Base-by-base conservation (phyloP, 1,140 invertebrate genomes). In the Chymomyza costata region DNA sequence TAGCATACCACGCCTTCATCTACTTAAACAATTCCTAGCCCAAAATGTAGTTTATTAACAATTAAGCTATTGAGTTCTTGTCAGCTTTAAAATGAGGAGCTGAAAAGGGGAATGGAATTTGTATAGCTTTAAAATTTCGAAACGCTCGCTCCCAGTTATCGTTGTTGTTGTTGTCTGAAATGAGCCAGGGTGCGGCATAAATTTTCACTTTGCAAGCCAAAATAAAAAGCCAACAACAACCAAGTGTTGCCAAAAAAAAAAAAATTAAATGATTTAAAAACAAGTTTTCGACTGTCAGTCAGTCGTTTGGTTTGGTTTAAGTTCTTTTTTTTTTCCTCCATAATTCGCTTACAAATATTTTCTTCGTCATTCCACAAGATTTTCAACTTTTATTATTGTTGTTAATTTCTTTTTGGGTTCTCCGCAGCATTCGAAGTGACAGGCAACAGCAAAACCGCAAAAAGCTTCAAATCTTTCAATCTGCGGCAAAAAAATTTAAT, bases 331-430 rank as follows among this genome's bases (percentile, higher is more conserved):
- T n/a, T 10, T 7, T 21, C n/a, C 3, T 40, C 11, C 39, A 7
- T 11, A 19, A 15, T 40, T 21, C 25, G 18, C 21, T 8, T n/a
- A 19, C 38, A 11, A 16, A 44, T 44, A 44, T 44, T 44, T 44
- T 31, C 14, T 16, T 31, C 25, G 15, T 44, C 1, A 31, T 44
- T 19, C 64, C 58, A 62, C 67, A 71, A 66, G 74, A 74, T 74
- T 74, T 74, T 45, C 69, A 74, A 65, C 69, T 65, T 65, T 65
- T 74, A 68, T 74, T 28, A 6, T 28, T 74, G n/a, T n/a, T n/a
- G 69, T 73, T 73, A 73, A 73, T 74, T 73, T 73, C 64, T 73
- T 73, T 54, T 16, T 63, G 53, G 52, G 46, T 8, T 3, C 10
- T 6, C 10, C 10, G 25, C 10, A 6, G 25, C 25, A 6, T 28